Conservation (phyloP, 2,113 vertebrate species). For the Clarias macrocephalus region DNA sequence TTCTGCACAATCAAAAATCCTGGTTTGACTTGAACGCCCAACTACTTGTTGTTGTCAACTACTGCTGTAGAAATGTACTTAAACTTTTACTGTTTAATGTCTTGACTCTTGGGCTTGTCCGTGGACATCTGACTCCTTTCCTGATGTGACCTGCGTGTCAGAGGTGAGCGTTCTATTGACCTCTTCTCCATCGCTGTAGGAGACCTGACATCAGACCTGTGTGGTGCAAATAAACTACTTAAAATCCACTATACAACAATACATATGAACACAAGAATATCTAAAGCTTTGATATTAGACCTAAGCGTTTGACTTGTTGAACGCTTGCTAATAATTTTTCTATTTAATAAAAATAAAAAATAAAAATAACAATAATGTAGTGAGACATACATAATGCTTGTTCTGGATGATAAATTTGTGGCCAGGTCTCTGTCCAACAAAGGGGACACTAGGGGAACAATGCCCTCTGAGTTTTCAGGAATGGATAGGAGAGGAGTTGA, state of each 20-base stretch:
- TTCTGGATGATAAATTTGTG: slow-evolving; percentile 73
- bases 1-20: too few relatives aligned
- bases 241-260: neutral
- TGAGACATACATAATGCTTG: slow-evolving; percentile 84
- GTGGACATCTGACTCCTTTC: slow-evolving; percentile 54
- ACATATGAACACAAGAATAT: neutral
- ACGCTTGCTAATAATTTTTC: neutral
- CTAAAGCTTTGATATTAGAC: neutral
- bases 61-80: neutral
- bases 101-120: slow-evolving; percentile 38
- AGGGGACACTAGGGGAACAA: slow-evolving; percentile 69
- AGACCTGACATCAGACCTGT: slow-evolving; percentile 86
- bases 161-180: slow-evolving; percentile 78
- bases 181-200: slow-evolving; percentile 78
- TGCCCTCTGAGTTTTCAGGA: slow-evolving; percentile 74
- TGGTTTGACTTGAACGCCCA: too few relatives aligned
- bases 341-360: neutral
- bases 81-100: slow-evolving; percentile 44
- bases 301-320: neutral
- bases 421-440: slow-evolving; percentile 58
- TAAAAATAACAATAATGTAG: neutral
- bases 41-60: too few relatives aligned
- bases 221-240: slow-evolving; percentile 42
- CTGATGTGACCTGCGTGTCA: slow-evolving; percentile 70
- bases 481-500: slow-evolving; percentile 69